Evolutionary conservation across 2,113 vertebrate genomes (phyloP), one percentile per base, ranked within the genome.

Genomic region (Phalacrocorax brasilianus): DNA sequence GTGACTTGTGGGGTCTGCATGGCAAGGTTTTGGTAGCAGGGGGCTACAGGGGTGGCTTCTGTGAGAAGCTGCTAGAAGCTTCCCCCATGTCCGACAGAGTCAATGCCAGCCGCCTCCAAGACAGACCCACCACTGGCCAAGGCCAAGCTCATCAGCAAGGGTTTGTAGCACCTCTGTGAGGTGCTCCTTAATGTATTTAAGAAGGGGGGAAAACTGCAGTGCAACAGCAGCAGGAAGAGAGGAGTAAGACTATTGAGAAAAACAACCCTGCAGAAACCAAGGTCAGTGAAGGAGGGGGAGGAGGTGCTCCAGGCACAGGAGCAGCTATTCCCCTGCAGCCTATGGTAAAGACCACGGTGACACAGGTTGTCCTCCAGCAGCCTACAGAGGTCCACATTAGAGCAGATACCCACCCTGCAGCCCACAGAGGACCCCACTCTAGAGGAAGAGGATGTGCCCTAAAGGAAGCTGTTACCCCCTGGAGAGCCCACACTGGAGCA

Each of bases 41-140:
- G 11, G 22, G 3, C n/a, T 33, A 42, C 4, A 38, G 16, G 40
- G 23, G 8, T n/a, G 32, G 33, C 40, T 47, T 47, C 33, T 47
- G 27, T 67, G 52, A 56, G 33, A 56, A 23, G 33, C 6, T 45
- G 26, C 32, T 9, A 32, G 62, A 50, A 80, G 70, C 68, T 21
- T n/a, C 71, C 53, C 42, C 38, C 0, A 0, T 12, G 47, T 50
- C 1, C 1, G 0, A 11, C 0, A 44, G 26, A 58, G 44, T 10
- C 18, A 18, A 9, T 10, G 20, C 8, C 74, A 47, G n/a, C 0
- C 0, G 4, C 17, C 63, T 75, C 35, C 70, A 28, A 62, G 38
- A 53, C 2, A 8, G 68, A 65, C 10, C 18, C 11, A 1, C 8
- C 3, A 0, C 35, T 19, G 35, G 63, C 50, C 62, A 30, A 14